These are phyloP conservation scores for Aphodius granarius DNA, from an alignment of 2,888 invertebrate genomes.

Conservation along the genomic window DNA sequence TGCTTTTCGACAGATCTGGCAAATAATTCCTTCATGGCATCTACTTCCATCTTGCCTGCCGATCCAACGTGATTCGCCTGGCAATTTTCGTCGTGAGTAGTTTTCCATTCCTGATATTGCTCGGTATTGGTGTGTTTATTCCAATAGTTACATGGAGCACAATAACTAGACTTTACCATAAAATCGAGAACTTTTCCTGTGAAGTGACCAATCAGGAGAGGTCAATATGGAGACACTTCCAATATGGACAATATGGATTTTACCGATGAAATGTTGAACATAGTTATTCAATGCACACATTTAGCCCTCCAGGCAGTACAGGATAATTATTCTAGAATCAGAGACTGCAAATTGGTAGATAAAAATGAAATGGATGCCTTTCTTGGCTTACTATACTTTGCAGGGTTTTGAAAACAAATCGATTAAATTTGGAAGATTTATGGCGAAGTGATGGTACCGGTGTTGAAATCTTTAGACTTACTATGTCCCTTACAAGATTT, in stretches of 20 bases:
- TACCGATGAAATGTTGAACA: no score
- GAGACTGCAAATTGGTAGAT: constrained; percentile 6
- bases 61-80: constrained; percentile 13
- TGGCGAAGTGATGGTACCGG: constrained; percentile 3
- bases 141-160: constrained; percentile 23
- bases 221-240: no score
- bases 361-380: constrained; percentile 7
- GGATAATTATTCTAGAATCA: constrained; percentile 4
- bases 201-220: constrained; percentile 32
- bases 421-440: constrained; percentile 2
- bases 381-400: constrained; percentile 13
- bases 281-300: no score
- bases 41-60: constrained; percentile 18
- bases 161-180: constrained; percentile 21
- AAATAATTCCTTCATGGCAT: constrained; percentile 10
- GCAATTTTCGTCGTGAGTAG: constrained; percentile 5
- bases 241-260: no score
- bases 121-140: constrained; percentile 19
- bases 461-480: constrained; percentile 10
- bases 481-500: constrained; percentile 15
- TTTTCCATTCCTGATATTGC: constrained; percentile 12
- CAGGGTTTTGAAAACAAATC: constrained; percentile 13
- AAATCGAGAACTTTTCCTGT: constrained; percentile 32
- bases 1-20: constrained; percentile 15
- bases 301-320: no score